Conservation (phyloP, 2,113 vertebrate species). For the Phyllostomus discolor region DNA sequence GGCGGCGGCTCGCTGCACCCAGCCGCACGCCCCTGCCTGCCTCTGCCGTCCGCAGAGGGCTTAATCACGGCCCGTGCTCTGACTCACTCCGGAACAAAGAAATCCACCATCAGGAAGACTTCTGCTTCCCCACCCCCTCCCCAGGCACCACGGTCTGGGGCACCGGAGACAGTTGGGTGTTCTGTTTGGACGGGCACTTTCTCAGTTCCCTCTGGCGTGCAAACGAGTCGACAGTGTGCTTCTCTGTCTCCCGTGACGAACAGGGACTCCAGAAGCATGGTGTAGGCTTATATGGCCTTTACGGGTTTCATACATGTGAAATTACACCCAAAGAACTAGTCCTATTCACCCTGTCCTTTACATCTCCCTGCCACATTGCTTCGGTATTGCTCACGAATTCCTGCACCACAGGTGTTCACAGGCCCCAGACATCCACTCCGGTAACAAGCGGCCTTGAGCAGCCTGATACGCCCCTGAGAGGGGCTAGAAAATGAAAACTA, state of each 20-base stretch:
- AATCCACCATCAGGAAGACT: neutral
- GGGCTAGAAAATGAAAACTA: neutral
- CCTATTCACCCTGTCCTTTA: neutral
- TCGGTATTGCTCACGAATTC: neutral
- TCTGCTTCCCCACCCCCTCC: neutral
- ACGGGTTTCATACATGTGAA: neutral
- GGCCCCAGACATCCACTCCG: neutral
- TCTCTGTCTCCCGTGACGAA: neutral
- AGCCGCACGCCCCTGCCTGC: neutral
- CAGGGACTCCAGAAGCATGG: neutral
- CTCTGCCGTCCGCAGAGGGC: neutral
- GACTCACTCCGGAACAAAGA: slow-evolving; percentile 1
- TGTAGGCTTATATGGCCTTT: neutral
- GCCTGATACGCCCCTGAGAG: neutral
- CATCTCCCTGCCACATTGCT: slow-evolving; percentile 22
- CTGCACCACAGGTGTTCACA: neutral
- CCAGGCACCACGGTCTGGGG: neutral
- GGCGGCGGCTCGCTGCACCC: neutral
- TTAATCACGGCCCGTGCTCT: slow-evolving; percentile 6
- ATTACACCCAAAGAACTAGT: neutral
- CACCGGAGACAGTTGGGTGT: neutral
- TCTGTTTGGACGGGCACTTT: neutral
- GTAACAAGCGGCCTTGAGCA: neutral
- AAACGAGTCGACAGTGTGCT: neutral
- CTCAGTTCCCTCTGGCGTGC: neutral